Evolutionary conservation across 2,797 vertebrate species (phyloP), one percentile per base, ranked within the genome.

Genomic region (Parauchenoglanis punctatus): DNA sequence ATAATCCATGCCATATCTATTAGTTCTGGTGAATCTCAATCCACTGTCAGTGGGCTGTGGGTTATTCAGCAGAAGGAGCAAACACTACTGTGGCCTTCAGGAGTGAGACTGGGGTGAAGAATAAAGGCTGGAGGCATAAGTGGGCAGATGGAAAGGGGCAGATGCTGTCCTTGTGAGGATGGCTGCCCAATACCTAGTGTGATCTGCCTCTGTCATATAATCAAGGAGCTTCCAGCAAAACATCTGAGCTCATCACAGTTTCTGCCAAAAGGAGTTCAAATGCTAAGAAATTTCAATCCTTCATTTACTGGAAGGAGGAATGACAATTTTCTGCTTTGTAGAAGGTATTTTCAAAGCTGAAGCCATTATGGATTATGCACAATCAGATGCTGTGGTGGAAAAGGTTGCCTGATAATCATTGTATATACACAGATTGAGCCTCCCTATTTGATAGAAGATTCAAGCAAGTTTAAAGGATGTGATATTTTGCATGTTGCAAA

Each of bases 351-450:
- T 88, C 52, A 89, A 88, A 89, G 83, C 85, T 68, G 73, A 81
- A 81, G 44, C 70, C 77, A 87, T 83, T 31, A 46, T 77, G 35
- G 61, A 85, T 80, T 81, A 31, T 20, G 13, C 63, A 81, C 73
- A 85, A 63, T 81, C 46, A 35, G 40, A 84, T 78, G 81, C 52
- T 85, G 73, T 54, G 40, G 10, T 85, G 68, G 78, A 63, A 89
- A 90, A 88, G 88, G 90, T 91, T 88, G 89, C 56, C 81, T 85
- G 90, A 89, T 84, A 85, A 91, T 91, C 87, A 88, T 28, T 67
- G 61, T 52, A 67, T 28, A 67, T 78, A 20, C 17, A 78, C 28
- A 78, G 28, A 58, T 28, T 35, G 28, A 35, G 8, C 7, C 18
- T 78, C 28, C 44, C n/a, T 56, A 35, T 56, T 78, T 3, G 15